Evolutionary conservation across 2,113 vertebrate genomes (phyloP).

Genomic region (Callaeas wilsoni): DNA sequence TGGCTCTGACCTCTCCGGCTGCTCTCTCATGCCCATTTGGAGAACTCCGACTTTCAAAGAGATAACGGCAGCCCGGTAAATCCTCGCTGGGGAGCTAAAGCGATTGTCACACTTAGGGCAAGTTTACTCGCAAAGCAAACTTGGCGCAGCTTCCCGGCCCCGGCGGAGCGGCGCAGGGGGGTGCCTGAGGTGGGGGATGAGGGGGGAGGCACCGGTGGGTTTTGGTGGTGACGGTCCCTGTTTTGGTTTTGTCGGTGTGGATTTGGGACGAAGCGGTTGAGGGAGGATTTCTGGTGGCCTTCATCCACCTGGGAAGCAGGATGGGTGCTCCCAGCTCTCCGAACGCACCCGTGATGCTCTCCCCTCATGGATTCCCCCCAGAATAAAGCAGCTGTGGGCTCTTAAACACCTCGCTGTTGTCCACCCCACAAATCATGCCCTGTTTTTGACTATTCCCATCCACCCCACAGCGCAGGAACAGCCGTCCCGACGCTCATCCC

Average conservation of each 20-base stretch:
- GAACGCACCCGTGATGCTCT: rapidly evolving
- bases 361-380: rapidly evolving
- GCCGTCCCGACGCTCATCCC: rapidly evolving
- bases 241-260: background rate
- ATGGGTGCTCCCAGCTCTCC: background rate
- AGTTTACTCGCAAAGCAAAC: conserved; percentile 52
- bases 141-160: background rate
- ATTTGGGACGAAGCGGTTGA: background rate
- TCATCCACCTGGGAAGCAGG: background rate
- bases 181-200: background rate
- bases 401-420: rapidly evolving
- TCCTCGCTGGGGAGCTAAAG: conserved; percentile 56
- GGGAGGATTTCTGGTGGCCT: background rate
- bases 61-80: conserved; percentile 51
- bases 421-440: rapidly evolving
- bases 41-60: conserved; percentile 35
- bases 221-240: rapidly evolving
- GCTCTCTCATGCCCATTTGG: conserved; percentile 41
- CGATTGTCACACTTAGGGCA: conserved; percentile 53
- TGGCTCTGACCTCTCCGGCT: conserved; percentile 33
- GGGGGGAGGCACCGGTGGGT: rapidly evolving
- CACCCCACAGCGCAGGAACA: rapidly evolving
- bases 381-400: rapidly evolving
- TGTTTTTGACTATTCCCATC: rapidly evolving
- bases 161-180: rapidly evolving